Evolutionary conservation across 1,140 invertebrate species (phyloP).

Genomic region (Adoxophyes honmai): DNA sequence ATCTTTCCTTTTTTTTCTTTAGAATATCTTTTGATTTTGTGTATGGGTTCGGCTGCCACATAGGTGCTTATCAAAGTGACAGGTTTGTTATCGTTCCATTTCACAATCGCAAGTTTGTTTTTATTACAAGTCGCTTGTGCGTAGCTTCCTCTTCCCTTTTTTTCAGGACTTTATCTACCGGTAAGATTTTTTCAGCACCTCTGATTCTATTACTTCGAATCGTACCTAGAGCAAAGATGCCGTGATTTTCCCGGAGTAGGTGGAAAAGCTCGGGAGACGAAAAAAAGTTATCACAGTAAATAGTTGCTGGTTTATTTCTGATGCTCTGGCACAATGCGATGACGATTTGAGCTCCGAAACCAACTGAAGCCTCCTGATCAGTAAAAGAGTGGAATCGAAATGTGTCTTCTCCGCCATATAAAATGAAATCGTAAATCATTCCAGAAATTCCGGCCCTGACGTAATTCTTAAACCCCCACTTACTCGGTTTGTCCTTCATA

Average conservation of each 20-base stretch:
- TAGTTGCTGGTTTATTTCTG: background rate
- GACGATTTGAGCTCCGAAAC: constrained; percentile 20
- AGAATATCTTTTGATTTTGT: background rate
- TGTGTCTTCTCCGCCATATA: constrained; percentile 45
- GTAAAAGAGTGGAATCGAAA: constrained; percentile 28
- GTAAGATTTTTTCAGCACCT: background rate
- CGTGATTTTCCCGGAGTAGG: background rate
- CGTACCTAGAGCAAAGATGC: background rate
- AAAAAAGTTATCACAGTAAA: background rate
- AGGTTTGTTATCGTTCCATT: background rate
- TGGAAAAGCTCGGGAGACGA: background rate
- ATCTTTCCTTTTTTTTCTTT: background rate
- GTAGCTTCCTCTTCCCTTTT: background rate
- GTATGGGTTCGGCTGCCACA: background rate
- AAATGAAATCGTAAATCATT: constrained; percentile 59
- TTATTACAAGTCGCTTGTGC: background rate
- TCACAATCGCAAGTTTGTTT: background rate
- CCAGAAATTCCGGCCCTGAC: constrained; percentile 46
- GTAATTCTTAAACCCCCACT: constrained; percentile 56
- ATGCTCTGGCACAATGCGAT: background rate
- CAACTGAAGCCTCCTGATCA: constrained; percentile 25
- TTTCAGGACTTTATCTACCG: background rate
- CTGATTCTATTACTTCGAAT: background rate
- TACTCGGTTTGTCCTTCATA: constrained; percentile 32
- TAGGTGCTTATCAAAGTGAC: background rate